These are phyloP conservation scores for Mustela nigripes DNA, from an alignment of 2,113 vertebrate species.

Conservation along the genomic window DNA sequence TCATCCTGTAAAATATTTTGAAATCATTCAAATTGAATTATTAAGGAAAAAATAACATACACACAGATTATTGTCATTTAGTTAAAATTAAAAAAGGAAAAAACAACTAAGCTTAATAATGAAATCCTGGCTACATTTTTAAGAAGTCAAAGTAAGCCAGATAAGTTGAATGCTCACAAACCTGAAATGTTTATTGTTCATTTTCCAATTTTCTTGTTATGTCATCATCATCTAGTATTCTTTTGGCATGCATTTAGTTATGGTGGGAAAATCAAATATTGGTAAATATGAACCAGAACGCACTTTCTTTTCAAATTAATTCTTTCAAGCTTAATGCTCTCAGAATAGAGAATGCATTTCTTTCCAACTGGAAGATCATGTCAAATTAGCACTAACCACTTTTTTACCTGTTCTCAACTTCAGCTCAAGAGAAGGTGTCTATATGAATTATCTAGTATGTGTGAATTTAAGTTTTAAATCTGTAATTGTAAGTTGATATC, in stretches of 20 bases:
- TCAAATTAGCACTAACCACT: conserved; percentile 12
- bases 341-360: conserved; percentile 72
- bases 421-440: not conserved
- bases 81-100: conserved; percentile 27
- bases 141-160: not conserved
- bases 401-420: not conserved
- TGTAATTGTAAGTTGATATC: not conserved
- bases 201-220: conserved; percentile 85
- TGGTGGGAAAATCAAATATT: conserved; percentile 80
- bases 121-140: not conserved
- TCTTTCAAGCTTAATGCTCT: not conserved
- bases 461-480: not conserved
- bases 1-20: conserved; percentile 79
- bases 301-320: conserved; percentile 38
- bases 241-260: conserved; percentile 78
- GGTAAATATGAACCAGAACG: not conserved
- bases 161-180: not conserved
- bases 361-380: conserved; percentile 70
- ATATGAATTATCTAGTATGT: conserved; percentile 1
- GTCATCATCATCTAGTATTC: conserved; percentile 85
- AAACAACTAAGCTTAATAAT: not conserved
- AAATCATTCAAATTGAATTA: conserved; percentile 79
- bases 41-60: conserved; percentile 79
- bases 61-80: conserved; percentile 82
- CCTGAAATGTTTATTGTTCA: conserved; percentile 9